phyloP scores from a whole-genome alignment of 2,113 vertebrate species.

The Cyanoramphus novaezelandiae region DNA sequence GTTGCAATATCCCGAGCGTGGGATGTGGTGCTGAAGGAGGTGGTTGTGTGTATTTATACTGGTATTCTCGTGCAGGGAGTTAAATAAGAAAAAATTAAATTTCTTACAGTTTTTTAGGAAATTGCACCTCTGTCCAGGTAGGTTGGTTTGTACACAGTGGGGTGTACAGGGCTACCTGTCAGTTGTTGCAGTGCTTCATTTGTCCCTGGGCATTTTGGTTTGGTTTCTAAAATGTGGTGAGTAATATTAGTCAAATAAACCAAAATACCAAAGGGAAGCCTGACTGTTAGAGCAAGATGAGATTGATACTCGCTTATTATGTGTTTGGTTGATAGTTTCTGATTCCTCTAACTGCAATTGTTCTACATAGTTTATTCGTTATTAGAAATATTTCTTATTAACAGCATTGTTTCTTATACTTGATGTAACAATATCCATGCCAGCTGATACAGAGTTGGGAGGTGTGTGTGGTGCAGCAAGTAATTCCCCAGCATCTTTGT shows the following conservation, averaged over 20 bases:
- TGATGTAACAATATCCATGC: fast-evolving
- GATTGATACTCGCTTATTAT: background rate
- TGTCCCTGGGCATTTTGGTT: background rate
- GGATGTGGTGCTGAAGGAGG: background rate
- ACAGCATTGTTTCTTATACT: background rate
- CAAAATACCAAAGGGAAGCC: background rate
- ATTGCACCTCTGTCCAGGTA: background rate
- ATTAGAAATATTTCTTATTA: fast-evolving
- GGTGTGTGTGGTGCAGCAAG: background rate
- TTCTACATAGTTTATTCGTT: fast-evolving
- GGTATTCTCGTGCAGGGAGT: background rate
- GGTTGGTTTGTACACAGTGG: background rate
- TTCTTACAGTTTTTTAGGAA: fast-evolving
- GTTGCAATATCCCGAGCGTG: fast-evolving
- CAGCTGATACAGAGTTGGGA: background rate
- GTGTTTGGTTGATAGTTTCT: background rate
- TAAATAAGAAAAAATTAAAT: background rate
- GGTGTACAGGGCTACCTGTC: background rate
- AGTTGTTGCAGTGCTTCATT: background rate
- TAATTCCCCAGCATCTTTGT: background rate
- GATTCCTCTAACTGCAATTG: background rate
- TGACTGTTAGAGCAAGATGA: background rate
- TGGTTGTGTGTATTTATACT: fast-evolving
- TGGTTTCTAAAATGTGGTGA: background rate
- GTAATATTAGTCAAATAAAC: background rate